Percentiles rank a stretch among this genome's conserved stretches.
Conservation (phyloP, 2,888 invertebrate species). For the Cinara cedri region DNA sequence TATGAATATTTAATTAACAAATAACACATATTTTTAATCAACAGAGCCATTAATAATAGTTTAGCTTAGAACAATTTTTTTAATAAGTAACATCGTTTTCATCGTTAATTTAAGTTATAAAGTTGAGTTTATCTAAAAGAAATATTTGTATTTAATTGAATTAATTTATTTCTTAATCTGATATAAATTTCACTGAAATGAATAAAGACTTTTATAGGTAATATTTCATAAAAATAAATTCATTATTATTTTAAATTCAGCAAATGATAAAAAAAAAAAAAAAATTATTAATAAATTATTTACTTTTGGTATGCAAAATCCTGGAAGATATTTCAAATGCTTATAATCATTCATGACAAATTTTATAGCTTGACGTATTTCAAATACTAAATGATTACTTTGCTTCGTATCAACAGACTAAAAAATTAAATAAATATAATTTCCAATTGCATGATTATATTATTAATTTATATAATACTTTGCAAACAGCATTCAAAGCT, state of each 20-base stretch:
- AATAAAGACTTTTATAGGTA: too few relatives aligned
- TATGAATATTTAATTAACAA: too few relatives aligned
- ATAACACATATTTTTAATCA: too few relatives aligned
- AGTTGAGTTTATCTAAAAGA: too few relatives aligned
- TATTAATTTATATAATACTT: conserved; percentile 66
- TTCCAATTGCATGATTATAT: background rate
- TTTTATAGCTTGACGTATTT: conserved; percentile 90
- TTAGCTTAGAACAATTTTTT: too few relatives aligned
- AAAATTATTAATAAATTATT: background rate
- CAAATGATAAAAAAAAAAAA: background rate
- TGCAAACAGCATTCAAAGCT: conserved; percentile 86
- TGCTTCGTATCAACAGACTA: conserved; percentile 81
- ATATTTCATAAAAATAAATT: background rate
- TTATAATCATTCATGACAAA: conserved; percentile 87
- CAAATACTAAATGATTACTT: conserved; percentile 84
- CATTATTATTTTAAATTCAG: background rate
- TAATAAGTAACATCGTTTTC: too few relatives aligned
- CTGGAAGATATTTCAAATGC: conserved; percentile 79
- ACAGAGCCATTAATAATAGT: too few relatives aligned
- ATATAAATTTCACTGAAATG: too few relatives aligned
- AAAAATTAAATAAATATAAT: conserved; percentile 59
- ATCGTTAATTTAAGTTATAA: too few relatives aligned
- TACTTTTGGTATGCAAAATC: conserved; percentile 90
- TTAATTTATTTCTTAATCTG: too few relatives aligned
- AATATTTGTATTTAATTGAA: too few relatives aligned